These are phyloP conservation scores for Pseudochirops corinnae DNA, from an alignment of 2,797 vertebrate species.

Conservation along the genomic window DNA sequence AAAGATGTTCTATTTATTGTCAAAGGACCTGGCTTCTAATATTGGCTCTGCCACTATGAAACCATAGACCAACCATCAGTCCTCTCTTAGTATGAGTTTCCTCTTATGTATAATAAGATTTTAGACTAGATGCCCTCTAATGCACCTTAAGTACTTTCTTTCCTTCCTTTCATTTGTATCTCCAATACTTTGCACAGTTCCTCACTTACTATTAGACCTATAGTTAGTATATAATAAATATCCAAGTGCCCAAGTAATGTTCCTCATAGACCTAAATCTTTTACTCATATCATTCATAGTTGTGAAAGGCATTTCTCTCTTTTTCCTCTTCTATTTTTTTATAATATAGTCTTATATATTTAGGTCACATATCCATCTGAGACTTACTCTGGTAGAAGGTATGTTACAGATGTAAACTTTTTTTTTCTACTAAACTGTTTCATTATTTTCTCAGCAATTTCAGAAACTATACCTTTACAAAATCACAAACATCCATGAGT, in stretches of 20 bases:
- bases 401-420: not conserved
- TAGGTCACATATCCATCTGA: not conserved
- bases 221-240: not conserved
- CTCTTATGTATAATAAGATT: not conserved
- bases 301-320: not conserved
- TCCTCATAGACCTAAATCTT: not conserved
- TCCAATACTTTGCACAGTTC: not conserved
- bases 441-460: not conserved
- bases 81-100: not conserved
- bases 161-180: not conserved
- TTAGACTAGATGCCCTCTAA: not conserved
- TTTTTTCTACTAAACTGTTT: not conserved
- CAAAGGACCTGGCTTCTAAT: not conserved
- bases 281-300: not conserved
- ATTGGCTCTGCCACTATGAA: not conserved
- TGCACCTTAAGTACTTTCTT: not conserved
- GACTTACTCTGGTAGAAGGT: not conserved
- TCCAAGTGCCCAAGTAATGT: not conserved
- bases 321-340: not conserved
- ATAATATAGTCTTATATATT: not conserved
- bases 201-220: not conserved
- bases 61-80: not conserved
- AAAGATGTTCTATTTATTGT: not conserved
- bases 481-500: not conserved
- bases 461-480: not conserved